A percentile compares a stretch with the other conserved stretches of the same genome.
phyloP scores from a whole-genome alignment of 1,140 invertebrate species.

The Drosophila pandora region DNA sequence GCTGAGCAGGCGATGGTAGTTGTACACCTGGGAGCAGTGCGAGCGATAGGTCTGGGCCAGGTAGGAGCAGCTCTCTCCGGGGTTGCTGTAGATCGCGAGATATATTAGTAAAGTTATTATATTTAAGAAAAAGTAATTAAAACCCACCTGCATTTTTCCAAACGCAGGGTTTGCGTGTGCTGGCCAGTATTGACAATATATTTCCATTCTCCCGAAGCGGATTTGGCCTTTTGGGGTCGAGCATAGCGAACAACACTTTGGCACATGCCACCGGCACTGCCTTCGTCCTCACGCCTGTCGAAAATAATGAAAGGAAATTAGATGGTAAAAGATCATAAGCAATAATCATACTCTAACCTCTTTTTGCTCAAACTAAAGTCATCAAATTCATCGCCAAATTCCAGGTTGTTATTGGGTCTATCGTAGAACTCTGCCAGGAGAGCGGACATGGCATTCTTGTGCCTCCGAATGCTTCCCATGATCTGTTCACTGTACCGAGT shows the following conservation, averaged over 20 bases:
- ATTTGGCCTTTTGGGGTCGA: constrained; percentile 91
- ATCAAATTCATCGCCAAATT: constrained; percentile 78
- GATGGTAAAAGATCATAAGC: neutral
- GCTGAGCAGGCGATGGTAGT: constrained; percentile 93
- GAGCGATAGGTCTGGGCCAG: constrained; percentile 92
- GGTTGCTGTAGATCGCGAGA: constrained; percentile 85
- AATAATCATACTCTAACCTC: constrained; percentile 49
- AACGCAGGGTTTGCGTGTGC: constrained; percentile 92
- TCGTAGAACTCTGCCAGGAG: constrained; percentile 89
- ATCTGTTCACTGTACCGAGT: constrained; percentile 88
- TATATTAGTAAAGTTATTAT: neutral
- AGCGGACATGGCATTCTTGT: constrained; percentile 88
- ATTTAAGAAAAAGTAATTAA: neutral
- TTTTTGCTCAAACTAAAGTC: constrained; percentile 71
- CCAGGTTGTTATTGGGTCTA: constrained; percentile 81
- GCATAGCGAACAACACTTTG: constrained; percentile 93
- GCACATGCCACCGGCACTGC: constrained; percentile 87
- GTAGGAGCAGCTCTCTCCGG: constrained; percentile 90
- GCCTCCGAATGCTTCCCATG: constrained; percentile 88
- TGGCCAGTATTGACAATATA: constrained; percentile 94
- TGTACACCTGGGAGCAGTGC: constrained; percentile 92
- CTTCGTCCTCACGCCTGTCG: constrained; percentile 85
- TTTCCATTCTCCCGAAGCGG: constrained; percentile 93
- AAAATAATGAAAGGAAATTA: neutral
- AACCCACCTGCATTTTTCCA: constrained; percentile 92